Percentiles rank a stretch among this genome's conserved stretches.
phyloP scores from a whole-genome alignment of 2,113 vertebrate species.

The Ptyas mucosa region DNA sequence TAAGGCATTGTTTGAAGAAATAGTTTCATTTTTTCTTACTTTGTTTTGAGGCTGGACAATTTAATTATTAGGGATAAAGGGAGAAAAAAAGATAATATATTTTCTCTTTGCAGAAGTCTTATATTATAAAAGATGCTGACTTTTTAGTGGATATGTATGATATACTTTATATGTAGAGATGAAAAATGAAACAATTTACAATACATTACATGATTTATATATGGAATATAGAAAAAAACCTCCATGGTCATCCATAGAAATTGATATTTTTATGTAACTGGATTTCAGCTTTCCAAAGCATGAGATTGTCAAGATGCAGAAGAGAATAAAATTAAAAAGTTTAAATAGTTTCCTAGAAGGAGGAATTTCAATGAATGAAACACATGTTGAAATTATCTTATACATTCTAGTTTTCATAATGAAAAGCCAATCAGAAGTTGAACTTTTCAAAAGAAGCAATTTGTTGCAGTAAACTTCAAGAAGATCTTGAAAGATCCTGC shows the following conservation, averaged over 20 bases:
- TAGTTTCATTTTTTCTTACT: neutral
- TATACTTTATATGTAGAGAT: neutral
- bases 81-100: neutral
- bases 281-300: neutral
- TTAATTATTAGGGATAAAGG: neutral
- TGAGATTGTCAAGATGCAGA: neutral
- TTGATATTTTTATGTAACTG: neutral
- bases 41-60: slow-evolving; percentile 10
- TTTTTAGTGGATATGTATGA: neutral
- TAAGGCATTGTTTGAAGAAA: slow-evolving; percentile 18
- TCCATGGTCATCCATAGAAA: neutral
- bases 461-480: neutral
- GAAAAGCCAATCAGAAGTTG: neutral
- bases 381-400: neutral
- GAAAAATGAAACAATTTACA: neutral
- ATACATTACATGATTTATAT: neutral
- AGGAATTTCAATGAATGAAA: neutral
- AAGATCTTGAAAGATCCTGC: neutral
- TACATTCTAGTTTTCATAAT: neutral
- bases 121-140: neutral
- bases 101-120: neutral
- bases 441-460: neutral
- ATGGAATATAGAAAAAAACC: neutral
- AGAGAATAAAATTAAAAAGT: neutral
- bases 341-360: neutral